Evolutionary conservation across 2,113 vertebrate genomes (phyloP).

Genomic region (Cynoglossus semilaevis): DNA sequence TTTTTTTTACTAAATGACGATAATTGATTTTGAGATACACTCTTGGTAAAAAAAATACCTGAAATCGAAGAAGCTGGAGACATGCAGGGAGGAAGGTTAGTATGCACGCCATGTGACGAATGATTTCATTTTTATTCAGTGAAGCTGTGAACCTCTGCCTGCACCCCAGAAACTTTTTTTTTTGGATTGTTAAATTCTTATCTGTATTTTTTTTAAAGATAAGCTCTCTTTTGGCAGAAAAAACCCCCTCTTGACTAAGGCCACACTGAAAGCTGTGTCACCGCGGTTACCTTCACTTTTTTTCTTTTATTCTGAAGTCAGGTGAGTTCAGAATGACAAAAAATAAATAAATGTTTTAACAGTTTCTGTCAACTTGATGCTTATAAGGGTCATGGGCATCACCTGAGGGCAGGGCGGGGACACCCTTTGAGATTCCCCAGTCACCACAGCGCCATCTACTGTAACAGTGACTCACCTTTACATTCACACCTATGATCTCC

Average conservation of each 20-base stretch:
- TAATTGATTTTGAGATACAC: slow-evolving; percentile 26
- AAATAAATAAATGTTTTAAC: too few relatives aligned
- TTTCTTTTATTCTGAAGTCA: slow-evolving; percentile 4
- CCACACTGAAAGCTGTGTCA: too few relatives aligned
- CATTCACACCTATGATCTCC: too few relatives aligned
- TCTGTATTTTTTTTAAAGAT: slow-evolving; percentile 15
- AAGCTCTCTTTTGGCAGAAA: too few relatives aligned
- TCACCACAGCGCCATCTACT: too few relatives aligned
- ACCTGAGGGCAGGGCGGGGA: too few relatives aligned
- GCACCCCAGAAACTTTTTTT: slow-evolving; percentile 46
- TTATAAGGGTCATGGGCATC: too few relatives aligned
- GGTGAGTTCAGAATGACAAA: too few relatives aligned
- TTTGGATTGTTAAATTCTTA: slow-evolving; percentile 59
- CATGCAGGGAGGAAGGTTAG: slow-evolving; percentile 47
- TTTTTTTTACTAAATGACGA: slow-evolving; percentile 21
- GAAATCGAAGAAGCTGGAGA: slow-evolving; percentile 2
- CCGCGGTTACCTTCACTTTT: slow-evolving; percentile 3
- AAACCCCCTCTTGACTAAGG: too few relatives aligned
- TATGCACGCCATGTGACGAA: slow-evolving; percentile 49
- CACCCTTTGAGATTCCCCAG: too few relatives aligned
- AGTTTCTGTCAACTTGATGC: too few relatives aligned
- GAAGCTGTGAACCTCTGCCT: slow-evolving; percentile 54
- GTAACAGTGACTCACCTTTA: too few relatives aligned
- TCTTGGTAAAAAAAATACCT: background rate
- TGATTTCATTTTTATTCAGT: slow-evolving; percentile 54